phyloP scores from a whole-genome alignment of 1,140 invertebrate genomes.

The Trichonephila clavipes region DNA sequence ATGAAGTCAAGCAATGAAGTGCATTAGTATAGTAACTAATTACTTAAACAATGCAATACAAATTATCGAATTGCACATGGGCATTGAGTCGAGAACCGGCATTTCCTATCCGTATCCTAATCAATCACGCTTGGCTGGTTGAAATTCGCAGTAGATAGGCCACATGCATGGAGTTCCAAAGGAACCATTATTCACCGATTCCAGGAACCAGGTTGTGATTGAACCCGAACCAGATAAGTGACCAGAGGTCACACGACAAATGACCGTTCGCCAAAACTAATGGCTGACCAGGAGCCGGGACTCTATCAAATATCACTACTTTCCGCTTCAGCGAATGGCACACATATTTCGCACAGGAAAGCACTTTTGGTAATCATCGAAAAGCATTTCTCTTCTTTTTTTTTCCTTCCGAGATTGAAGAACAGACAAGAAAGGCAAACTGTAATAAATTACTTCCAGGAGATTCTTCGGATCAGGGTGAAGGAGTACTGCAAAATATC shows the following conservation, averaged over 20 bases:
- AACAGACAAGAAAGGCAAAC: slow-evolving; percentile 18
- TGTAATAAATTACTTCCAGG: slow-evolving; percentile 4
- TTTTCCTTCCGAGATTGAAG: background rate
- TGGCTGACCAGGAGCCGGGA: slow-evolving; percentile 30
- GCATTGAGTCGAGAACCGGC: background rate
- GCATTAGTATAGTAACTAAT: slow-evolving; percentile 35
- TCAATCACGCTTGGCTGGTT: slow-evolving; percentile 53
- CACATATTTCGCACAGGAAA: slow-evolving; percentile 62
- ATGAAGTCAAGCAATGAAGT: slow-evolving; percentile 34
- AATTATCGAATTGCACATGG: slow-evolving; percentile 40
- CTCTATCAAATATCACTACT: slow-evolving; percentile 68
- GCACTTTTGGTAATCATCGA: slow-evolving; percentile 73
- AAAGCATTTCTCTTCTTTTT: slow-evolving; percentile 39
- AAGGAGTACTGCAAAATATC: slow-evolving; percentile 8
- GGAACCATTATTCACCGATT: slow-evolving; percentile 54
- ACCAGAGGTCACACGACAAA: slow-evolving; percentile 65
- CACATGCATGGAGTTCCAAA: slow-evolving; percentile 40
- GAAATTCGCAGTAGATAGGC: slow-evolving; percentile 29
- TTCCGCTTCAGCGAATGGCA: slow-evolving; percentile 49
- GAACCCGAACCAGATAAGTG: slow-evolving; percentile 71
- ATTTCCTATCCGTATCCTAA: slow-evolving; percentile 37
- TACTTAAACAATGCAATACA: slow-evolving; percentile 69
- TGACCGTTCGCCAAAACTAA: slow-evolving; percentile 56
- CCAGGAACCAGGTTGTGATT: slow-evolving; percentile 61
- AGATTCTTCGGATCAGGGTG: background rate